These are phyloP conservation scores for Nematopogon swammerdamellus DNA, from an alignment of 2,888 invertebrate species.

Conservation along the genomic window DNA sequence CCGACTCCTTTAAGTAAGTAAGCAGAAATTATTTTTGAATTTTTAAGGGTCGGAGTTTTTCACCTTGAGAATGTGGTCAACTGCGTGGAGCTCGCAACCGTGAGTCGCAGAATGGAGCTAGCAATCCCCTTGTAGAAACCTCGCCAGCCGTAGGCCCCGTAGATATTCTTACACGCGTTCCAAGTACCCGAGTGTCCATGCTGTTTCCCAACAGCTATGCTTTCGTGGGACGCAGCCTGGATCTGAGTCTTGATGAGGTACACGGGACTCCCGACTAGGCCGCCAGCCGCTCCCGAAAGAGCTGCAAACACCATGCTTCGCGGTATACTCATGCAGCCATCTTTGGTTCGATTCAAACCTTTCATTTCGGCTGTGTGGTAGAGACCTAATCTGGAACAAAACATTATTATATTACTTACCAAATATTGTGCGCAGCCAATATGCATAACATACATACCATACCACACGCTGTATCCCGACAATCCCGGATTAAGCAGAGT, in stretches of 20 bases:
- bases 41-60: too few relatives aligned
- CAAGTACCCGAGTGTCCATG: constrained; percentile 64
- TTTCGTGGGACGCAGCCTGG: constrained; percentile 67
- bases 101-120: constrained; percentile 67
- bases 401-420: too few relatives aligned
- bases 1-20: too few relatives aligned
- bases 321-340: constrained; percentile 30
- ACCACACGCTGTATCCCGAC: too few relatives aligned
- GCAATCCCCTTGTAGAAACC: constrained; percentile 79
- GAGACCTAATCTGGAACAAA: constrained; percentile 61
- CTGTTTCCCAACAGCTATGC: constrained; percentile 83
- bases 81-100: constrained; percentile 81
- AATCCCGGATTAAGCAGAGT: too few relatives aligned
- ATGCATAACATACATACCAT: too few relatives aligned
- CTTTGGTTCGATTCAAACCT: constrained; percentile 42
- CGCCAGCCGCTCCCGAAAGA: constrained; percentile 65
- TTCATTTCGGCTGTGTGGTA: constrained; percentile 58
- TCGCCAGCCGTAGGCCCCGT: constrained; percentile 46
- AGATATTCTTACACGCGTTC: constrained; percentile 47
- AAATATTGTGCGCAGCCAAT: too few relatives aligned
- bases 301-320: constrained; percentile 38
- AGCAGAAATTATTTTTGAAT: too few relatives aligned
- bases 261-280: constrained; percentile 69
- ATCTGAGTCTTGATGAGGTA: constrained; percentile 78
- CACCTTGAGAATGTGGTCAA: constrained; percentile 72